Conservation (phyloP, 2,888 invertebrate genomes). For the Scelioninae gen. 1 region DNA sequence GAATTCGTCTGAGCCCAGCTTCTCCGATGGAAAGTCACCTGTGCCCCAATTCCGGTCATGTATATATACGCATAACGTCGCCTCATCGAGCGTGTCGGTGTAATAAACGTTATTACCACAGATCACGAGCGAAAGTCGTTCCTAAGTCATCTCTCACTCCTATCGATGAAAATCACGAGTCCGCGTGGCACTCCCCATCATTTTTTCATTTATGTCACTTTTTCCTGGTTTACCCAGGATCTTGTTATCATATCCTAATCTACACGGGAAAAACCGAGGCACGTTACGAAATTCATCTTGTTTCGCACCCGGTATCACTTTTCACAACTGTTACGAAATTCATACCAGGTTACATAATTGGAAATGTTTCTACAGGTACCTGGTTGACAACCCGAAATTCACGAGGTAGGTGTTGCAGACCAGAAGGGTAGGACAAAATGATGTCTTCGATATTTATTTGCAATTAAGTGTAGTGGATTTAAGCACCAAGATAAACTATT, state of each 20-base stretch:
- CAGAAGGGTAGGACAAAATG: neutral
- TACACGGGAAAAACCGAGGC: neutral
- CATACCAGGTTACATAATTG: slow-evolving; percentile 10
- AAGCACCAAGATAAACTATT: too few relatives aligned
- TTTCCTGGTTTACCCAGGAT: slow-evolving; percentile 3
- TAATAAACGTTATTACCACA: slow-evolving; percentile 66
- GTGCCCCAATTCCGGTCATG: slow-evolving; percentile 63
- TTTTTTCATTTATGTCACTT: slow-evolving; percentile 15
- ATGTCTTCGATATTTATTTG: neutral
- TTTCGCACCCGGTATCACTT: slow-evolving; percentile 34
- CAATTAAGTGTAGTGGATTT: neutral
- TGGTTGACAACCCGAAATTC: slow-evolving; percentile 19
- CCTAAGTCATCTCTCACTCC: slow-evolving; percentile 45
- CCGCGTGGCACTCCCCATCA: slow-evolving; percentile 41
- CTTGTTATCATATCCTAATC: slow-evolving; percentile 19
- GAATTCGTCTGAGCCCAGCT: slow-evolving; percentile 40
- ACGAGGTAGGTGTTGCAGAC: slow-evolving; percentile 2
- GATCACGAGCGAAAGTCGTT: slow-evolving; percentile 65
- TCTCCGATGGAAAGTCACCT: slow-evolving; percentile 65
- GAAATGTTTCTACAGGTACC: slow-evolving; percentile 11
- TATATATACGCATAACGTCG: slow-evolving; percentile 62
- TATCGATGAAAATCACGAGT: slow-evolving; percentile 51
- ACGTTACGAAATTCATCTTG: slow-evolving; percentile 24
- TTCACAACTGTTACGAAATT: slow-evolving; percentile 38
- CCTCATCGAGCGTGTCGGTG: slow-evolving; percentile 62